Percentiles rank a stretch among this genome's conserved stretches.
Evolutionary conservation across 2,888 invertebrate genomes (phyloP).

Genomic region (Tenthredo amoena): DNA sequence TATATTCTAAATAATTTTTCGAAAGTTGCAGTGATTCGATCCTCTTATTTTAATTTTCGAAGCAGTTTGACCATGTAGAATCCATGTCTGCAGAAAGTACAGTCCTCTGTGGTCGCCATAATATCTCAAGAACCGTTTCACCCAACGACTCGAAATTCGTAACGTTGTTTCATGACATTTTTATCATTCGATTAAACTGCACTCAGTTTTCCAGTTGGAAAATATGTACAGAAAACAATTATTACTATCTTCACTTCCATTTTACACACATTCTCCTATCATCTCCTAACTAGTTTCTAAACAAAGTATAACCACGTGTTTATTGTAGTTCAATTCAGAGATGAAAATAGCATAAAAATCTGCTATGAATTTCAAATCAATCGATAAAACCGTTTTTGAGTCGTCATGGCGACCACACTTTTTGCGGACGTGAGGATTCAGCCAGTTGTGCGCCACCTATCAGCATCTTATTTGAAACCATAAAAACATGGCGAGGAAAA

Average conservation of each 20-base stretch:
- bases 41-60: too few relatives aligned
- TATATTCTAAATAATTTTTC: not conserved
- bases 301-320: not conserved
- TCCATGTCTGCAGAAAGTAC: not conserved
- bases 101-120: not conserved
- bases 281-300: not conserved
- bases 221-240: not conserved
- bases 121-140: not conserved
- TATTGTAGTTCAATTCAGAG: not conserved
- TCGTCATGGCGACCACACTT: not conserved
- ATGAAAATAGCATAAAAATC: not conserved
- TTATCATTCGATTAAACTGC: not conserved
- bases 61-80: not conserved
- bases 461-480: not conserved
- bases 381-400: not conserved
- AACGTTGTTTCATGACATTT: not conserved
- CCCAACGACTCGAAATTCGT: not conserved
- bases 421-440: not conserved
- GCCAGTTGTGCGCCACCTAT: not conserved
- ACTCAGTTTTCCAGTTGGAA: not conserved
- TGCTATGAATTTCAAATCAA: not conserved
- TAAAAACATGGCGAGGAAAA: not conserved
- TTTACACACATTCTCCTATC: not conserved
- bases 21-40: not conserved
- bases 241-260: not conserved